phyloP scores from a whole-genome alignment of 2,113 vertebrate genomes.

The Piaya cayana region DNA sequence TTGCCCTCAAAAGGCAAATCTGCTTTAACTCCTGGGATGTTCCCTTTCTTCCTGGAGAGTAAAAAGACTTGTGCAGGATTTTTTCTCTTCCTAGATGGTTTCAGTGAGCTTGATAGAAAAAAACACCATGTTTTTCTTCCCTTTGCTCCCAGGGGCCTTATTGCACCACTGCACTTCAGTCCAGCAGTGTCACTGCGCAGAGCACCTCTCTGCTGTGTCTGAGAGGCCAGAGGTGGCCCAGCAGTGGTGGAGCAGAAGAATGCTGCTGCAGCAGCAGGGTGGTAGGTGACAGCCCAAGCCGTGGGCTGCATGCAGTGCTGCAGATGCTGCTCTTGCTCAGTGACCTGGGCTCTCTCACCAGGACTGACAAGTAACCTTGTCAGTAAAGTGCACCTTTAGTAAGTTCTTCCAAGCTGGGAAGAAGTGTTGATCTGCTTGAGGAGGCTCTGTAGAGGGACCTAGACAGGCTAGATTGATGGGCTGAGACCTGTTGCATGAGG shows the following conservation, averaged over 20 bases:
- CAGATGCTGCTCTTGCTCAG: background rate
- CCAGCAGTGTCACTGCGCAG: background rate
- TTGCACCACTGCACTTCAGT: background rate
- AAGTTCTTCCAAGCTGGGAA: too few species aligned
- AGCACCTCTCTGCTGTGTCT: background rate
- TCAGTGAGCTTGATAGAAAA: background rate
- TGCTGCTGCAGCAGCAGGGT: too few species aligned
- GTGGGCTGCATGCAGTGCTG: fast-evolving
- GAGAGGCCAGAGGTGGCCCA: background rate
- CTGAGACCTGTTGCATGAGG: too few species aligned
- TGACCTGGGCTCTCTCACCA: background rate
- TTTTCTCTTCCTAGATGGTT: background rate
- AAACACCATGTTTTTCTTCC: background rate
- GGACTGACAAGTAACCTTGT: background rate
- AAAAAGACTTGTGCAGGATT: background rate
- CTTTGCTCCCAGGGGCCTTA: background rate
- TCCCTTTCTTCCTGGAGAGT: background rate
- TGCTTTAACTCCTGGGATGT: background rate
- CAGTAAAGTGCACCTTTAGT: too few species aligned
- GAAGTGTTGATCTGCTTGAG: too few species aligned
- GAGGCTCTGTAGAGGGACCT: too few species aligned
- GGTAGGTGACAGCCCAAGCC: background rate
- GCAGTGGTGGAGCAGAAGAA: background rate
- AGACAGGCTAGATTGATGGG: too few species aligned
- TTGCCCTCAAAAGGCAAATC: background rate